phyloP scores from a whole-genome alignment of 1,140 invertebrate genomes.

The Armadillidium nasatum region DNA sequence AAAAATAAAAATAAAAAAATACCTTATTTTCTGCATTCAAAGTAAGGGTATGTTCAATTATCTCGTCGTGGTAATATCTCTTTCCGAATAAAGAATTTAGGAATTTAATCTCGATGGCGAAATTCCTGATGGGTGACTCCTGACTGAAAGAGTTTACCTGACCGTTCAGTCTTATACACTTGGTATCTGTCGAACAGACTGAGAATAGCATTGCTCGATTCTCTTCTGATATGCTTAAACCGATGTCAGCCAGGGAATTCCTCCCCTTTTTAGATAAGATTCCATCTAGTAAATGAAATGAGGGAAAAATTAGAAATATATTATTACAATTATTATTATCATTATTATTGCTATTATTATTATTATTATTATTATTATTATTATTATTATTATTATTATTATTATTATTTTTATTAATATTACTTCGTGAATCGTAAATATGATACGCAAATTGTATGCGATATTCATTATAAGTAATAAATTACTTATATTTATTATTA shows the following conservation, averaged over 20 bases:
- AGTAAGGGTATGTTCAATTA: neutral
- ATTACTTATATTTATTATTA: no score
- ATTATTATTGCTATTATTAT: no score
- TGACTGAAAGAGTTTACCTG: neutral
- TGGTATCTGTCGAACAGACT: neutral
- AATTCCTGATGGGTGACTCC: neutral
- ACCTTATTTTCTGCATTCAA: neutral
- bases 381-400: no score
- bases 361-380: no score
- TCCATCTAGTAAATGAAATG: neutral
- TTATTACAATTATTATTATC: no score
- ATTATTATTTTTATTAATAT: no score
- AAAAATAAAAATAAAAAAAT: neutral
- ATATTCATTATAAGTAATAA: no score
- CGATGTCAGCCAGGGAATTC: neutral
- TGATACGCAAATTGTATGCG: no score
- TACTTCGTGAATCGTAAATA: no score
- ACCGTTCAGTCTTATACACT: neutral
- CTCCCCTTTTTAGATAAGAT: neutral
- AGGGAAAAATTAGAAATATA: no score
- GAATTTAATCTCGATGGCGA: neutral
- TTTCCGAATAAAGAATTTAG: neutral
- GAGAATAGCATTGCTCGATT: neutral
- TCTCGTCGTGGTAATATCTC: neutral
- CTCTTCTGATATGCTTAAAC: neutral